Percentiles rank a stretch among this genome's conserved stretches.
phyloP scores from a whole-genome alignment of 2,888 invertebrate genomes.

The Apamea epomidion region DNA sequence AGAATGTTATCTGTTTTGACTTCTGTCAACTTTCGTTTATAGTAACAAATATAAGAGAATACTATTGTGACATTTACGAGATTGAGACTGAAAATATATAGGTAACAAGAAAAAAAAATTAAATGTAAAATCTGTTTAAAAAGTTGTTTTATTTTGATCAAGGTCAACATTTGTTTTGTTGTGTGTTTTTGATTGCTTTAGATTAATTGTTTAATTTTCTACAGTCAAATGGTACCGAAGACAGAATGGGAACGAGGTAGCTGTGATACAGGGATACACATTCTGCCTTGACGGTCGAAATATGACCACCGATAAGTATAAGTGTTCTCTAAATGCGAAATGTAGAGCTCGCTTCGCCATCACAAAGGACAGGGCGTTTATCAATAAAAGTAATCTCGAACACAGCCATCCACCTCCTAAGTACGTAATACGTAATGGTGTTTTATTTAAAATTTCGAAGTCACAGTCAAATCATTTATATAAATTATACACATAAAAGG shows the following conservation, averaged over 20 bases:
- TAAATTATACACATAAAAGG: neutral
- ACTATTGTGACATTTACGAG: neutral
- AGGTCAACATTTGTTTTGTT: neutral
- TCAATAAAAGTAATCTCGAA: slow-evolving; percentile 15
- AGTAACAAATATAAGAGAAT: neutral
- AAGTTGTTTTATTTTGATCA: neutral
- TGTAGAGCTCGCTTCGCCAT: slow-evolving; percentile 43
- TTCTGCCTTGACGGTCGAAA: slow-evolving; percentile 58
- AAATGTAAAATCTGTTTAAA: neutral
- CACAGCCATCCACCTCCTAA: slow-evolving; percentile 24
- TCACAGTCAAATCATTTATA: neutral
- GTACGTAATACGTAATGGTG: slow-evolving; percentile 15
- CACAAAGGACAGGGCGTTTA: slow-evolving; percentile 7
- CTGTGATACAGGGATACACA: slow-evolving; percentile 70
- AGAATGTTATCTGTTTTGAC: neutral
- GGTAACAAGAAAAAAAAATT: neutral
- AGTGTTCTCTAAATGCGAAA: slow-evolving; percentile 5
- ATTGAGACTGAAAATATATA: neutral
- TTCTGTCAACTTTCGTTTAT: neutral
- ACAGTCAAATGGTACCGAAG: slow-evolving; percentile 61
- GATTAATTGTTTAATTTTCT: neutral
- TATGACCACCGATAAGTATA: slow-evolving; percentile 17
- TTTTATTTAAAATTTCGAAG: slow-evolving; percentile 17
- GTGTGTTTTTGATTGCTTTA: neutral
- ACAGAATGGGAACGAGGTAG: slow-evolving; percentile 66